Evolutionary conservation across 2,888 invertebrate genomes (phyloP).

Genomic region (Cephus runcator): DNA sequence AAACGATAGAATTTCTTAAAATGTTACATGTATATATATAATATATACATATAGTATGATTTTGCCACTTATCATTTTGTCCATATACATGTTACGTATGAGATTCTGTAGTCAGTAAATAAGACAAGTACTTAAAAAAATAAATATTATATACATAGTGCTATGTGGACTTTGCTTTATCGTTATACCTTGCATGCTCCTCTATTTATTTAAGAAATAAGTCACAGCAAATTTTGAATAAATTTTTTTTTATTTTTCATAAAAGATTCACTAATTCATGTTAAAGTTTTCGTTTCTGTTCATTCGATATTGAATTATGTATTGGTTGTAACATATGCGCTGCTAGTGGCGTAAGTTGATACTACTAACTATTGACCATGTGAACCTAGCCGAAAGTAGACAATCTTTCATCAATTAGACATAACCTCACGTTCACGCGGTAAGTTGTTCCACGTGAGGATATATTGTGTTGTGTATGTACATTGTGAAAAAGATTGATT

Average conservation of each 20-base stretch:
- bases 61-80: constrained; percentile 12
- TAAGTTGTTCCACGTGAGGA: constrained; percentile 17
- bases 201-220: too few relatives aligned
- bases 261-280: too few relatives aligned
- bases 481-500: constrained; percentile 9
- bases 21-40: neutral
- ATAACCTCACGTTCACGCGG: neutral
- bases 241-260: too few relatives aligned
- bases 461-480: constrained; percentile 7
- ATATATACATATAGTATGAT: neutral
- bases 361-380: too few relatives aligned
- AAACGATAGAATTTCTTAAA: constrained; percentile 18
- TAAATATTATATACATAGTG: neutral
- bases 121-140: constrained; percentile 39
- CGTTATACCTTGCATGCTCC: too few relatives aligned
- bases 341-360: too few relatives aligned
- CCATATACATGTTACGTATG: constrained; percentile 18
- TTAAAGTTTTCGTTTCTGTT: too few relatives aligned
- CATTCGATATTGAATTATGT: too few relatives aligned
- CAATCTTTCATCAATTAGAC: neutral
- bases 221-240: too few relatives aligned
- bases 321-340: too few relatives aligned
- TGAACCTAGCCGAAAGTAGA: too few relatives aligned
- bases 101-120: constrained; percentile 38
- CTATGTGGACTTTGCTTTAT: too few relatives aligned